Evolutionary conservation across 1,140 invertebrate genomes (phyloP).

Genomic region (Dendroctonus ponderosae): DNA sequence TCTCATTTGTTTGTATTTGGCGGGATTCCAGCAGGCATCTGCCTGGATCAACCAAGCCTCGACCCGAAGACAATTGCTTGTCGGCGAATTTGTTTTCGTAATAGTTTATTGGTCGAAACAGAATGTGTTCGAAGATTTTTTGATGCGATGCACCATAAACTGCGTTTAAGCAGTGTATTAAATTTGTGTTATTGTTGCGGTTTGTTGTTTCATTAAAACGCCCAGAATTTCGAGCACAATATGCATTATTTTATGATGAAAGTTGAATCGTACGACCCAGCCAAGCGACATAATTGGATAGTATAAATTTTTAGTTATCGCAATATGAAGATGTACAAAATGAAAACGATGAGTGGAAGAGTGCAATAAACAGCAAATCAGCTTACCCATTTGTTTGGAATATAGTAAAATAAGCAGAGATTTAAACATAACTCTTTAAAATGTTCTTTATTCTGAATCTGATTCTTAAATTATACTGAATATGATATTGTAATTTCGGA

Average conservation of each 20-base stretch:
- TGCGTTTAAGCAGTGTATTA: constrained; percentile 22
- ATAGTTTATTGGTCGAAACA: constrained; percentile 22
- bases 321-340: too few relatives aligned
- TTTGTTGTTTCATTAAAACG: constrained; percentile 30
- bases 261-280: constrained; percentile 8
- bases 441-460: too few relatives aligned
- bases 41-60: constrained; percentile 22
- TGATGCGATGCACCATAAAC: constrained; percentile 15
- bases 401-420: too few relatives aligned
- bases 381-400: too few relatives aligned
- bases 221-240: constrained; percentile 5
- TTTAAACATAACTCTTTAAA: too few relatives aligned
- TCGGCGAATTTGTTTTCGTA: constrained; percentile 27
- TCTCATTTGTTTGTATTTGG: constrained; percentile 13
- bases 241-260: constrained; percentile 9
- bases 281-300: constrained; percentile 19
- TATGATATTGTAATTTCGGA: too few relatives aligned
- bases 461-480: too few relatives aligned
- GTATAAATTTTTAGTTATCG: constrained; percentile 6
- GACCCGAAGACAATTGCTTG: constrained; percentile 29
- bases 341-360: too few relatives aligned
- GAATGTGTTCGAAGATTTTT: constrained; percentile 12
- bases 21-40: constrained; percentile 20
- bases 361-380: too few relatives aligned
- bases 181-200: constrained; percentile 21